Evolutionary conservation across 92 coral and sea anemone species (phyloP).

Genomic region (Palythoa grandis): DNA sequence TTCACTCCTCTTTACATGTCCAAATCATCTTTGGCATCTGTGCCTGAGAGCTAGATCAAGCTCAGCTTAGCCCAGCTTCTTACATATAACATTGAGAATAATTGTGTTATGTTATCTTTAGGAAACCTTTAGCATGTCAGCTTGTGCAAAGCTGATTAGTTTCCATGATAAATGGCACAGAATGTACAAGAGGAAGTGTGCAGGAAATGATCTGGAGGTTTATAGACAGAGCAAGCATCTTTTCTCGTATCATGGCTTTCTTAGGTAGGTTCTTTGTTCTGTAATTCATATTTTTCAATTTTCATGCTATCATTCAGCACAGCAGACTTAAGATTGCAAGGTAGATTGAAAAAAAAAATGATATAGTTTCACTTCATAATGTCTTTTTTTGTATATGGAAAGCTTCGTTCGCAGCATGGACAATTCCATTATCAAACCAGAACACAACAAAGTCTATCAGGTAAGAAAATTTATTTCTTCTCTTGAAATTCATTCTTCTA

Average conservation of each 20-base stretch:
- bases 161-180: conserved; percentile 84
- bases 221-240: conserved; percentile 74
- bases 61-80: too few species aligned
- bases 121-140: conserved; percentile 75
- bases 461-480: conserved; percentile 26
- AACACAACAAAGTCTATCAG: conserved; percentile 81
- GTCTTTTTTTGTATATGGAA: not conserved
- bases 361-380: not conserved
- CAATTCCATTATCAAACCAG: conserved; percentile 76
- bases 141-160: conserved; percentile 74
- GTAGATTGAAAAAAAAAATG: not conserved
- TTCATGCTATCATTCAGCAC: too few species aligned
- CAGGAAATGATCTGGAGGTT: conserved; percentile 77
- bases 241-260: conserved; percentile 82
- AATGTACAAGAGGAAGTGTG: conserved; percentile 86
- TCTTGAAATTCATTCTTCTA: not conserved
- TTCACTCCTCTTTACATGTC: too few species aligned
- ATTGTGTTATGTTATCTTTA: not conserved
- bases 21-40: too few species aligned
- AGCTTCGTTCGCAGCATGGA: conserved; percentile 83
- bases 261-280: conserved; percentile 58
- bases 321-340: too few species aligned
- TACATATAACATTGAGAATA: too few species aligned
- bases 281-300: not conserved
- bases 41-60: too few species aligned